Evolutionary conservation across 2,888 invertebrate species (phyloP), one percentile per base, ranked within the genome.

Genomic region (Agonopterix subpropinquella): DNA sequence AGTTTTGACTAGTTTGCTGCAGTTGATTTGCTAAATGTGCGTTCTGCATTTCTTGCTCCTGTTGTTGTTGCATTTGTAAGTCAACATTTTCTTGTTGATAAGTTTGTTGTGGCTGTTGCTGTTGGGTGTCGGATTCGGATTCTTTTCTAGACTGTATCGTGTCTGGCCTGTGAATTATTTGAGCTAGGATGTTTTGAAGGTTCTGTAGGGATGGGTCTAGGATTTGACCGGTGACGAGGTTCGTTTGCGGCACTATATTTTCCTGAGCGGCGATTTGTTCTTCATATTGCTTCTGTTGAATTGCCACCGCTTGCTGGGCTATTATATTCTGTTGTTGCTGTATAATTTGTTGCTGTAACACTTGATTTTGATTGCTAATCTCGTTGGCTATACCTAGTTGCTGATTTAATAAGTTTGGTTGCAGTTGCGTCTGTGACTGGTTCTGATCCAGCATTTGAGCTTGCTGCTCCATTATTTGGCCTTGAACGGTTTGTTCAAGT

Each of bases 131-230:
- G 1, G 80, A 79, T 58, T 88, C 87, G 0, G 83, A 84, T 54
- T 85, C 86, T 59, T 80, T 86, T 45, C 84, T 75, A 1, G 81
- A 64, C 53, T 84, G 87, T 41, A 83, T 58, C 10, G 73, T 70
- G 11, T 87, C 88, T 0, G 88, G 88, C 48, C 88, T 74, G 36
- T 86, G 87, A 43, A 84, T 89, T 41, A 89, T 89, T 61, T 88
- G 88, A 1, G 86, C 70, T 51, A 88, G 60, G 41, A 87, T 81
- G 55, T 81, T 84, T 54, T 88, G 87, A 41, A 89, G 65, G 56
- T 88, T 89, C 57, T 90, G 90, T 44, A 90, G 67, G 0, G 89
- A 86, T 7, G 90, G 90, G 53, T 89, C 87, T 47, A 89, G 73
- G 45, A 83, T 80, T 57, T 88, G 87, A 41, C 77, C 77, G 2